Base-by-base conservation (phyloP, 2,888 invertebrate species). In the Osmoderma eremita region DNA sequence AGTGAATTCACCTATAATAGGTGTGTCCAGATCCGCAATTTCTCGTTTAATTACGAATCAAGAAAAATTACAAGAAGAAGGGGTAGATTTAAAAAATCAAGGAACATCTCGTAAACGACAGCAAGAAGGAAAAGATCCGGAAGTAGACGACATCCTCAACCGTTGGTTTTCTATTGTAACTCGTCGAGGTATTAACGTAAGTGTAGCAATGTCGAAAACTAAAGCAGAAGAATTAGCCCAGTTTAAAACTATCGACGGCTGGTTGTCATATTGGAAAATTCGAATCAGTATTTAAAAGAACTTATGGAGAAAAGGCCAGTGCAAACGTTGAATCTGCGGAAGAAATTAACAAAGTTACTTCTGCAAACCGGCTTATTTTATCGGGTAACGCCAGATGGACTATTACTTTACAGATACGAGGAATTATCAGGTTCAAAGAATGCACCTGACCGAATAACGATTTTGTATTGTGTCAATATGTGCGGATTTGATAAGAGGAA, bases 51-150 rank as follows among this genome's bases (percentile, higher is more conserved):
- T 48, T 48, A 18, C 48, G 2, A 48, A 48, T 6, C 22, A 48
- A 20, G 17, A 5, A 48, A 20, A 48, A 48, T 18, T 48, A 48
- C 18, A 48, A 48, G 18, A 18, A 48, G 48, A 3, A 48, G 4
- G 48, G 20, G 18, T 18, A 48, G 20, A 48, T 48, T 18, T 48
- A 48, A 48, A 10, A 48, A 48, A 48, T 48, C 48, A 48, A 48
- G 20, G 20, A 18, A 48, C 48, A 48, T 48, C 48, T 18, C 48
- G 48, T 18, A 48, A 48, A 48, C 48, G 20, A 48, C 20, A 18
- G 48, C 48, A 18, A 20, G 18, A 17, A 48, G 41, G 41, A 41
- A 41, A 41, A 41, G 2, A 5, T 41, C 41, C 3, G 10, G 12
- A 10, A 41, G 41, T 10, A 41, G 41, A 42, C n/a, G n/a, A n/a